Percentiles rank a stretch among this genome's conserved stretches.
These are phyloP conservation scores for Brachionus manjavacas DNA, from an alignment of 1,140 invertebrate genomes.

Conservation along the genomic window DNA sequence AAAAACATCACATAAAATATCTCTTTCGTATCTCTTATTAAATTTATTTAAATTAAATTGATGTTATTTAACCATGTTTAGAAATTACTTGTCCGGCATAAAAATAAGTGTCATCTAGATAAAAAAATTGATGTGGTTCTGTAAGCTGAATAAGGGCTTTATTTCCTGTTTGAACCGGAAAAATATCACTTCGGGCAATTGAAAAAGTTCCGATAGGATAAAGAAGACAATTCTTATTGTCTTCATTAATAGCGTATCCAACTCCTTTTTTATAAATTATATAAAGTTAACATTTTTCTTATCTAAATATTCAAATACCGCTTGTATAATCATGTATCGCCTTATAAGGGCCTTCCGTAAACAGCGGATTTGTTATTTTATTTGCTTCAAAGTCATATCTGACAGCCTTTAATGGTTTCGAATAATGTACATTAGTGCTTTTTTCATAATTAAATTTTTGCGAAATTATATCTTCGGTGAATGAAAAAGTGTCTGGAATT, in stretches of 20 bases:
- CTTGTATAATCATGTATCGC: conserved; percentile 35
- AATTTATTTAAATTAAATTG: neutral
- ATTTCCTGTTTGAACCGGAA: neutral
- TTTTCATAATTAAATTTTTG: neutral
- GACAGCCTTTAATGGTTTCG: neutral
- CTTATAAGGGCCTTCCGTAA: neutral
- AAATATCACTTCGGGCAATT: conserved; percentile 5
- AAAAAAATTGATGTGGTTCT: neutral
- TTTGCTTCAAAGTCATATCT: neutral
- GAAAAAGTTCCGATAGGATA: conserved; percentile 39
- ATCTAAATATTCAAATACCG: neutral
- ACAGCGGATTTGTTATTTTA: neutral
- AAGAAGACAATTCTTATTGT: neutral
- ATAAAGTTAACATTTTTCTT: neutral
- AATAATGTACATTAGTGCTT: neutral
- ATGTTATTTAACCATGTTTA: too few species aligned
- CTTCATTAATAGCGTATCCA: conserved; percentile 7
- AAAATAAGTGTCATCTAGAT: conserved; percentile 6
- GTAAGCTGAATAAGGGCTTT: neutral
- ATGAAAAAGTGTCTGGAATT: conserved; percentile 5
- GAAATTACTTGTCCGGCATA: conserved; percentile 19
- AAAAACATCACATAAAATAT: conserved; percentile 36
- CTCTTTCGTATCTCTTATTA: conserved; percentile 12
- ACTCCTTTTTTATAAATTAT: neutral
- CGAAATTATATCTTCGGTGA: neutral